Evolutionary conservation across 2,888 invertebrate species (phyloP), one percentile per base, ranked within the genome.

Genomic region (Helleia helle): DNA sequence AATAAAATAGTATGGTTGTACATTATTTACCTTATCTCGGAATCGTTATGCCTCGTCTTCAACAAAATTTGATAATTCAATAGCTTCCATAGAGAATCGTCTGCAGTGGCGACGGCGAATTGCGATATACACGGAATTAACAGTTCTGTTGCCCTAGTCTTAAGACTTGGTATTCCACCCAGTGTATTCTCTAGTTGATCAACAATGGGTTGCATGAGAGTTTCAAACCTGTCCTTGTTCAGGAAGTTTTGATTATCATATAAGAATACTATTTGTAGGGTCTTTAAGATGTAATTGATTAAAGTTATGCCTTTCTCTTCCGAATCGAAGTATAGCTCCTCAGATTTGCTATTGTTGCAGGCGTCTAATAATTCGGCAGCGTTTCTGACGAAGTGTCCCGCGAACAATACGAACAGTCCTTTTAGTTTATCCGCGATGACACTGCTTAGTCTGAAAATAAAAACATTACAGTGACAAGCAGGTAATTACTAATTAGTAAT

Each of bases 341-440:
- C 81, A 0, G 63, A 79, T 68, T 91, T 88, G 7, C 84, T 77
- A 1, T 71, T 75, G 65, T 95, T 94, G 58, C 91, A 92, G 25
- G 86, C 71, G 42, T 89, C 89, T 8, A 94, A 73, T n/a, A 94
- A 69, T 1, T 88, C 84, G 0, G 94, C 91, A 0, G 94, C 91
- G 65, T 96, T 93, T 57, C 91, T 90, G 9, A 97, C 80, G 54
- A 96, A 92, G 58, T 94, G 92, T 0, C 92, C 92, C 34, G 96
- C 95, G 44, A 97, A 97, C n/a, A 95, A 76, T 0, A 94, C 92
- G 68, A 97, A 97, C 0, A 98, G 76, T 3, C 94, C 93, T 70
- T 95, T 94, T 3, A 98, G 76, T 46, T 90, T 89, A 40, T 92
- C 91, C 0, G 96, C 94, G 37, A 97, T 90, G 29, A 89, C 90